Conservation (phyloP, 2,797 vertebrate species). For the Argentina silus region DNA sequence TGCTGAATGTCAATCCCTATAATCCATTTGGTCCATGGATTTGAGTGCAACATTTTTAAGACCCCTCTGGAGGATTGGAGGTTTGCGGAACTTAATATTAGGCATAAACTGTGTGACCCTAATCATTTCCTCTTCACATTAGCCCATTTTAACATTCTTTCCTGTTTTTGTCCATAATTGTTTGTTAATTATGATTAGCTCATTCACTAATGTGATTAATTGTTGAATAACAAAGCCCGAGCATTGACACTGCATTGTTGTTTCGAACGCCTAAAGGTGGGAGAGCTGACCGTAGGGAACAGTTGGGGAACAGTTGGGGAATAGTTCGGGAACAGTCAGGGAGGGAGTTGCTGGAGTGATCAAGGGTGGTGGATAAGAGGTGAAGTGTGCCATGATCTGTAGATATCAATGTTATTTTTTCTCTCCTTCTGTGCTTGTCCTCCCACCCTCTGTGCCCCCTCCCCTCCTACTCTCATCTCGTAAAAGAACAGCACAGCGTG, state of each 20-base stretch:
- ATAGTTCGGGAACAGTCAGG: background rate
- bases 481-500: conserved; percentile 56
- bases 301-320: background rate
- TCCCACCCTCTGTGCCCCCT: conserved; percentile 34
- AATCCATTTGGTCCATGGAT: background rate
- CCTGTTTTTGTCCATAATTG: background rate
- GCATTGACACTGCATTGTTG: background rate
- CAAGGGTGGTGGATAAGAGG: background rate
- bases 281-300: background rate
- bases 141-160: background rate
- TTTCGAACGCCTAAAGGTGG: background rate
- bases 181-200: conserved; percentile 9
- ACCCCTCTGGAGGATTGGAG: background rate
- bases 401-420: background rate
- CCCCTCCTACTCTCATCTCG: conserved; percentile 23
- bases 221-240: conserved; percentile 9
- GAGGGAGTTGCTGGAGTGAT: background rate
- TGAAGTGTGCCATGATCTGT: background rate
- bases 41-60: background rate
- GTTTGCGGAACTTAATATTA: background rate
- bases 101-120: background rate
- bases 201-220: conserved; percentile 7
- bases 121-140: background rate
- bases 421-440: background rate
- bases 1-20: background rate